Conservation (phyloP, 2,888 invertebrate species). For the Notocelia uddmanniana region DNA sequence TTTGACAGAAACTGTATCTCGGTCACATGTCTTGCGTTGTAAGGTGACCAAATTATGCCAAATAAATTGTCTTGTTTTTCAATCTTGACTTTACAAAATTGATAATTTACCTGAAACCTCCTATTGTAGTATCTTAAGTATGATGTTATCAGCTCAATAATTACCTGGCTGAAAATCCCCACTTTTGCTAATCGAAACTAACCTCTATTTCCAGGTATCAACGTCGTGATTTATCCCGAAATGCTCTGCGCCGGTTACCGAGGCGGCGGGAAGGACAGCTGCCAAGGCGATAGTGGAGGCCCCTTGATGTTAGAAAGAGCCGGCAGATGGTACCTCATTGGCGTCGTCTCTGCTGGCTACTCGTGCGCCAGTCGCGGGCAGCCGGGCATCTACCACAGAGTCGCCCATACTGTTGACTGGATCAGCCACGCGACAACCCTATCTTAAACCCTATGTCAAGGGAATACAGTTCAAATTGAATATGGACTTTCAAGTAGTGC, state of each 20-base stretch:
- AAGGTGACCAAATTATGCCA: too few relatives aligned
- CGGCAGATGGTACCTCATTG: slow-evolving; percentile 95
- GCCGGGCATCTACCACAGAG: slow-evolving; percentile 97
- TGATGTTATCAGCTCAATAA: too few relatives aligned
- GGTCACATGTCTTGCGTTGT: too few relatives aligned
- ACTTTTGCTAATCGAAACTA: slow-evolving; percentile 4
- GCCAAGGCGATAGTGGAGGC: slow-evolving; percentile 94
- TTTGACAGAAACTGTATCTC: too few relatives aligned
- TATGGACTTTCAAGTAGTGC: neutral
- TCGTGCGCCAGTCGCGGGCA: slow-evolving; percentile 97
- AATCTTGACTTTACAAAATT: too few relatives aligned
- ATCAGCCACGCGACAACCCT: slow-evolving; percentile 88
- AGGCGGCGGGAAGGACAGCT: slow-evolving; percentile 93
- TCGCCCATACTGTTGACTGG: slow-evolving; percentile 97
- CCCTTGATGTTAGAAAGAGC: slow-evolving; percentile 95
- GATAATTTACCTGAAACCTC: too few relatives aligned
- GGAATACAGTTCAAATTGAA: slow-evolving; percentile 2
- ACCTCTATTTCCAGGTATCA: slow-evolving; percentile 87
- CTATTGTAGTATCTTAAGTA: too few relatives aligned
- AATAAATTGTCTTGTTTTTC: too few relatives aligned
- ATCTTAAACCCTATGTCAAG: slow-evolving; percentile 60
- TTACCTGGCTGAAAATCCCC: neutral
- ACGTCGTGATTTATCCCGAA: slow-evolving; percentile 96
- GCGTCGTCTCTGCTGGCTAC: slow-evolving; percentile 97
- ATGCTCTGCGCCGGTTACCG: slow-evolving; percentile 98